phyloP scores from a whole-genome alignment of 2,113 vertebrate species.

The Calidris pygmaea region DNA sequence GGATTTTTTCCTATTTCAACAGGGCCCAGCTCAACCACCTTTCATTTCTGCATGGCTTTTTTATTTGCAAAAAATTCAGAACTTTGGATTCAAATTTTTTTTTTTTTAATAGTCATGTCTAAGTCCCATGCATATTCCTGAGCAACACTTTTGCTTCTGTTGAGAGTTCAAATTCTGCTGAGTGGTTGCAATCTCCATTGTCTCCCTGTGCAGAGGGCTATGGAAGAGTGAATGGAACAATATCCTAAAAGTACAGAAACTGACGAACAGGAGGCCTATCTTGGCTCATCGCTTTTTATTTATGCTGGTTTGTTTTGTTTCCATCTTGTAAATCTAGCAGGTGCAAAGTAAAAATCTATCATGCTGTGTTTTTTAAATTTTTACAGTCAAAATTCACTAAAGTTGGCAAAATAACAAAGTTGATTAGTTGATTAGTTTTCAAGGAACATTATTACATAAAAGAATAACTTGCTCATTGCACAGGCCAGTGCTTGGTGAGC shows the following conservation, averaged over 20 bases:
- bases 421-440: not conserved
- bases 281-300: not conserved
- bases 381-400: not conserved
- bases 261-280: no score
- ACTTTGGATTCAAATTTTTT: not conserved
- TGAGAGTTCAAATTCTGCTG: not conserved
- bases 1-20: not conserved
- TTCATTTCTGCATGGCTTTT: not conserved
- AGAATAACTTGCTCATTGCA: not conserved
- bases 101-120: not conserved
- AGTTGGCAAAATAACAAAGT: not conserved
- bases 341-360: not conserved
- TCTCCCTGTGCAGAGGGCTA: not conserved
- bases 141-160: not conserved
- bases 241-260: not conserved
- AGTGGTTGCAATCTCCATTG: not conserved
- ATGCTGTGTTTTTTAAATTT: not conserved
- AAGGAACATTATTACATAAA: not conserved
- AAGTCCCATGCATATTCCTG: not conserved
- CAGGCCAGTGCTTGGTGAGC: not conserved
- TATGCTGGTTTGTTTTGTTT: not conserved
- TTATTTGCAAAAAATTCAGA: not conserved
- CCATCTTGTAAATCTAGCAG: not conserved
- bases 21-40: not conserved
- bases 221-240: not conserved